Conservation (phyloP, 2,888 invertebrate species). For the Calameuta idolon region DNA sequence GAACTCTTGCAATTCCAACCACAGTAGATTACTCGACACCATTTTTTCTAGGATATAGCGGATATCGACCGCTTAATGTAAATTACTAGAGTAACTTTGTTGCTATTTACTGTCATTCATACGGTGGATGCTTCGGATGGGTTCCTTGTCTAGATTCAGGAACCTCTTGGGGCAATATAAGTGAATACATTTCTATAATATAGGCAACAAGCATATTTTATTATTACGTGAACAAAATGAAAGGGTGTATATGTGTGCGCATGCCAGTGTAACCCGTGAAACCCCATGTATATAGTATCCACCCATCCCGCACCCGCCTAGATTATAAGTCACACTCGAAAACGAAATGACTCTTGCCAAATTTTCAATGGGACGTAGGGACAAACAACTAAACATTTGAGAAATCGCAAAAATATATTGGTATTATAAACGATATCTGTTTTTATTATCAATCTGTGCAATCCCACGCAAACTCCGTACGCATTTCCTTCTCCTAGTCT, state of each 20-base stretch:
- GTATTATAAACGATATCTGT: slow-evolving; percentile 58
- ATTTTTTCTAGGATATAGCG: neutral
- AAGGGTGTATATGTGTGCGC: slow-evolving; percentile 33
- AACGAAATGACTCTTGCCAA: slow-evolving; percentile 62
- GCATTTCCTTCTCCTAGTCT: neutral
- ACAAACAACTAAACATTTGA: slow-evolving; percentile 56
- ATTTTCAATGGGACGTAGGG: slow-evolving; percentile 60
- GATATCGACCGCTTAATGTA: neutral
- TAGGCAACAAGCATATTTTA: slow-evolving; percentile 22
- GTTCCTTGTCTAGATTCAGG: neutral
- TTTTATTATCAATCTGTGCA: neutral
- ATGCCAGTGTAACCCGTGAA: slow-evolving; percentile 48
- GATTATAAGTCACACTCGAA: slow-evolving; percentile 50
- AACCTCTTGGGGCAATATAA: neutral
- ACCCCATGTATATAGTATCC: slow-evolving; percentile 57
- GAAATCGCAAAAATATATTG: slow-evolving; percentile 64
- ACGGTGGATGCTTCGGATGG: neutral
- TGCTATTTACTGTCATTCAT: neutral
- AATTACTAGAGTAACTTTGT: neutral
- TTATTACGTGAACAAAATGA: slow-evolving; percentile 18
- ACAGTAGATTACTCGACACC: neutral
- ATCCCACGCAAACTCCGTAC: neutral
- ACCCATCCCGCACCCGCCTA: slow-evolving; percentile 42
- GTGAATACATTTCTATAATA: neutral
- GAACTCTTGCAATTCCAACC: neutral